Conservation (phyloP, 2,113 vertebrate species). For the Sarotherodon lohbergeri region DNA sequence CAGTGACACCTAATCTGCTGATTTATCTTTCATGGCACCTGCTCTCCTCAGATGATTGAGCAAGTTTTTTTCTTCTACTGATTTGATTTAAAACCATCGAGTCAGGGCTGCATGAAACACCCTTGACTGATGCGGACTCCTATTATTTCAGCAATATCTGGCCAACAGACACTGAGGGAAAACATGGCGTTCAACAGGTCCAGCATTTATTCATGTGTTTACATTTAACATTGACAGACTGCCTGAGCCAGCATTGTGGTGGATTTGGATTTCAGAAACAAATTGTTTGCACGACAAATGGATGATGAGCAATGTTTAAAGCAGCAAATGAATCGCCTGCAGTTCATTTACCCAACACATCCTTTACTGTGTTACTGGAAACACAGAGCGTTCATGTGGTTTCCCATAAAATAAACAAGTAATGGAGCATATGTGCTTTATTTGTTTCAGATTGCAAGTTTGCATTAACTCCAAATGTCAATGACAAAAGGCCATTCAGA, state of each 20-base stretch:
- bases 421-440: conserved; percentile 3
- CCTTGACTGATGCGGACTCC: not conserved
- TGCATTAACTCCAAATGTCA: not conserved
- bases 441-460: conserved; percentile 17
- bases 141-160: not conserved
- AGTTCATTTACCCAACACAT: conserved; percentile 5
- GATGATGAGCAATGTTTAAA: conserved; percentile 12
- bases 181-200: not conserved
- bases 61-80: not conserved
- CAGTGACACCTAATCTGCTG: not conserved
- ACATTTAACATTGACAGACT: not conserved
- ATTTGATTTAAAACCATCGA: not conserved
- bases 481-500: not conserved
- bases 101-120: not conserved
- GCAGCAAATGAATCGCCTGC: not conserved
- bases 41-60: not conserved
- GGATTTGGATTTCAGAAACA: not conserved
- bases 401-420: conserved; percentile 33
- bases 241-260: not conserved
- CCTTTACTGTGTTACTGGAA: conserved; percentile 27
- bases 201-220: not conserved
- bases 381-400: conserved; percentile 27
- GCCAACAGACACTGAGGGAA: not conserved
- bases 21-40: not conserved
- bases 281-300: conserved; percentile 13